Percentiles rank a stretch among this genome's conserved stretches.
Conservation (phyloP, 2,113 vertebrate species). For the Himantopus leucocephalus region DNA sequence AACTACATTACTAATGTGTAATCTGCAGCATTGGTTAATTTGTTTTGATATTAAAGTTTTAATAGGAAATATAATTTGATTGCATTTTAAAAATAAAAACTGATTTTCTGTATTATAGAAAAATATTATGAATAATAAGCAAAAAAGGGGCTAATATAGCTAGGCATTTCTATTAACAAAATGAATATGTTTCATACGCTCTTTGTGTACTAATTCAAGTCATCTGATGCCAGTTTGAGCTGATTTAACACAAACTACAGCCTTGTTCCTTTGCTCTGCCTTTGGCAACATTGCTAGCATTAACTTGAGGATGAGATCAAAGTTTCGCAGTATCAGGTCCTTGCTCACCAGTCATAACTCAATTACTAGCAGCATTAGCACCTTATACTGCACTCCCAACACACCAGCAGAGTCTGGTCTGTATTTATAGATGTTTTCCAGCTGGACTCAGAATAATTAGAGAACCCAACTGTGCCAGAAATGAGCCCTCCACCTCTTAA, state of each 20-base stretch:
- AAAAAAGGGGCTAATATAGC: conserved; percentile 66
- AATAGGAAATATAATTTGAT: conserved; percentile 82
- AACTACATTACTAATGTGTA: conserved; percentile 74
- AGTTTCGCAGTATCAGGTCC: not conserved
- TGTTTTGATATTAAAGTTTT: conserved; percentile 80
- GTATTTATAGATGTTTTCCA: not conserved
- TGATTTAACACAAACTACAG: conserved; percentile 36
- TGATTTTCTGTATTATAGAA: conserved; percentile 69
- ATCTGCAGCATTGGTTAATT: conserved; percentile 78
- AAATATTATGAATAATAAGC: conserved; percentile 82
- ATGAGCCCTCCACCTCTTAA: not conserved
- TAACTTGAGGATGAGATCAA: not conserved
- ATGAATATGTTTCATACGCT: conserved; percentile 62
- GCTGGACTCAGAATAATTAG: not conserved
- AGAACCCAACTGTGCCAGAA: not conserved
- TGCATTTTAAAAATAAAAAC: conserved; percentile 78
- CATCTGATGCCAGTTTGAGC: conserved; percentile 26
- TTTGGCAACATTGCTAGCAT: not conserved
- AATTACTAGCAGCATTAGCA: not conserved
- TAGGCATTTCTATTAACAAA: conserved; percentile 74
- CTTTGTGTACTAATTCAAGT: conserved; percentile 68
- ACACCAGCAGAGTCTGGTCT: not conserved
- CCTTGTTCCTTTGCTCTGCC: not conserved
- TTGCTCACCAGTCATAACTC: not conserved
- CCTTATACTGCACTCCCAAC: not conserved